A percentile compares a stretch with the other conserved stretches of the same genome.
These are phyloP conservation scores for Choloepus hoffmanni DNA, from an alignment of 2,113 vertebrate genomes.

Conservation along the genomic window DNA sequence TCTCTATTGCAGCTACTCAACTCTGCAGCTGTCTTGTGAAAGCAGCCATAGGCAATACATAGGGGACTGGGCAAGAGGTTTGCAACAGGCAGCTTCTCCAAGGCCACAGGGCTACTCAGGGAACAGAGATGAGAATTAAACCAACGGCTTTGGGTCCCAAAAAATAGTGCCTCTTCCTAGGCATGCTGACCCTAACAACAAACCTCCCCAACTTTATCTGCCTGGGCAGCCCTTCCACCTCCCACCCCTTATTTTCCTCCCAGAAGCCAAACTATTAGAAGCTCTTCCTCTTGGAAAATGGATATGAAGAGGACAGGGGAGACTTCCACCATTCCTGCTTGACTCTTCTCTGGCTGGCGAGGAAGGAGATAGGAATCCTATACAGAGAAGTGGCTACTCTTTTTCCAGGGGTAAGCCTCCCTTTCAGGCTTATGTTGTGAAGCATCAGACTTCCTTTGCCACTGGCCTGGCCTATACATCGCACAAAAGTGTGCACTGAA, in stretches of 20 bases:
- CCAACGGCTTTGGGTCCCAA: background rate
- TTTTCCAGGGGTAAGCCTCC: background rate
- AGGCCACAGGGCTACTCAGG: background rate
- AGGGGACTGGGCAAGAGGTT: background rate
- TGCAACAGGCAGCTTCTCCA: background rate
- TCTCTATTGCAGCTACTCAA: background rate
- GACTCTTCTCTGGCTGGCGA: background rate
- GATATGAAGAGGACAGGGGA: background rate
- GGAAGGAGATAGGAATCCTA: background rate
- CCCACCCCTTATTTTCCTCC: background rate
- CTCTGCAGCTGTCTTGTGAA: background rate
- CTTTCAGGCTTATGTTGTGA: background rate
- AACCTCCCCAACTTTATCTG: background rate
- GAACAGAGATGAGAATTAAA: background rate
- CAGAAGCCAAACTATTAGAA: background rate
- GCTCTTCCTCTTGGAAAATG: background rate
- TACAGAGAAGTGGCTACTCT: background rate
- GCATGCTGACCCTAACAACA: background rate
- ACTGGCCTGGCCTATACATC: background rate
- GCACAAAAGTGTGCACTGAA: background rate
- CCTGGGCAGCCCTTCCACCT: background rate
- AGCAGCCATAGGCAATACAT: background rate
- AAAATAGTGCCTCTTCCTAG: background rate
- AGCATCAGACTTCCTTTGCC: background rate
- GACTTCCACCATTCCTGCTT: background rate